Evolutionary conservation across 1,140 invertebrate genomes (phyloP).

Genomic region (Nasonia vitripennis): DNA sequence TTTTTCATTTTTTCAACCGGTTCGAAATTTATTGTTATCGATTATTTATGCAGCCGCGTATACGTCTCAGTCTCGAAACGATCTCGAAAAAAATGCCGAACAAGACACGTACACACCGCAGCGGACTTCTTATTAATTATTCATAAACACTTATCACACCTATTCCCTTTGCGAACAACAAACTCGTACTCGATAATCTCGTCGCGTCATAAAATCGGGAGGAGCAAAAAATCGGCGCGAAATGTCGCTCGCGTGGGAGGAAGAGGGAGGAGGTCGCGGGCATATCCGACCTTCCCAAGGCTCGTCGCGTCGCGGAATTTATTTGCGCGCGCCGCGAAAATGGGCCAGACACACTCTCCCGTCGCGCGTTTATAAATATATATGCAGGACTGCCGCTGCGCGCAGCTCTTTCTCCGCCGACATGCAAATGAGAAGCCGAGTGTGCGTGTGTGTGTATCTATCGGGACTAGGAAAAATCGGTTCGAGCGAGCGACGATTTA

Average conservation of each 20-base stretch:
- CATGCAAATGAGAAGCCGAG: not conserved
- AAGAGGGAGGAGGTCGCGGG: not conserved
- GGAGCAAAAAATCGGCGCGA: no score
- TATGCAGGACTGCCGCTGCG: not conserved
- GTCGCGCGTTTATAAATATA: slow-evolving; percentile 37
- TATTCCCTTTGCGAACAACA: no score
- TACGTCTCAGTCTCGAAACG: no score
- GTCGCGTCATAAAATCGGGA: no score
- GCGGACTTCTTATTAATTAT: no score
- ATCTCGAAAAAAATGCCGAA: no score
- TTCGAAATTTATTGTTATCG: not conserved
- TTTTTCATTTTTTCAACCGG: no score
- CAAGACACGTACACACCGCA: no score
- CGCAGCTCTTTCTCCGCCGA: not conserved
- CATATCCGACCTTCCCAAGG: slow-evolving; percentile 12
- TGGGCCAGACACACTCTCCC: slow-evolving; percentile 29
- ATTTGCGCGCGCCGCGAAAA: slow-evolving; percentile 19
- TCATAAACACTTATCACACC: no score
- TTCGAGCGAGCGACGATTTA: not conserved
- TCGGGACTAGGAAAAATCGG: no score
- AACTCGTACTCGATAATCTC: no score
- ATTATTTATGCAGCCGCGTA: not conserved
- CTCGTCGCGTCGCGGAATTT: slow-evolving; percentile 10
- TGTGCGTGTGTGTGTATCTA: no score
- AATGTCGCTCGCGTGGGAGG: slow-evolving; percentile 2